Conservation (phyloP, 2,797 vertebrate species). For the Poecilia gillii region DNA sequence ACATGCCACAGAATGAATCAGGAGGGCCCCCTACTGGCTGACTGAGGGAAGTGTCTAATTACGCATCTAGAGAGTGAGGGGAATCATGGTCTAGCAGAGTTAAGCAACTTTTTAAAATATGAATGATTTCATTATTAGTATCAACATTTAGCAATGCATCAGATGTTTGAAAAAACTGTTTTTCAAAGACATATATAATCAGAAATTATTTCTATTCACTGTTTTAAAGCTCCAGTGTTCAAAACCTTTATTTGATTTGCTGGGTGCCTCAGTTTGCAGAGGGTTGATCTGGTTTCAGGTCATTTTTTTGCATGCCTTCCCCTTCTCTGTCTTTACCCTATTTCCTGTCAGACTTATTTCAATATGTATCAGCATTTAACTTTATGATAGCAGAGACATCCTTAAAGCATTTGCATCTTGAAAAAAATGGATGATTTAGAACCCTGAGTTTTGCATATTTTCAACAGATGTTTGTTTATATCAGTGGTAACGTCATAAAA, state of each 20-base stretch:
- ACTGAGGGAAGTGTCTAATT: background rate
- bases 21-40: conserved; percentile 52
- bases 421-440: background rate
- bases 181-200: background rate
- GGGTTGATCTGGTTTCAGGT: too few relatives aligned
- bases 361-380: too few relatives aligned
- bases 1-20: conserved; percentile 3
- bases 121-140: background rate
- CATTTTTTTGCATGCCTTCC: too few relatives aligned
- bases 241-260: background rate
- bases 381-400: background rate
- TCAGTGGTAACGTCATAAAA: background rate
- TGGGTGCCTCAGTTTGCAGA: background rate
- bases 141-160: too few relatives aligned
- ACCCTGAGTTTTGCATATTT: background rate
- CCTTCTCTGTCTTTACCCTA: too few relatives aligned
- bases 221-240: background rate
- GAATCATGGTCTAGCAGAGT: background rate
- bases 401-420: background rate
- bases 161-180: background rate
- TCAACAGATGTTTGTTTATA: background rate
- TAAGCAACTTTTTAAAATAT: background rate
- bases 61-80: background rate
- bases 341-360: too few relatives aligned
- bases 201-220: background rate